Evolutionary conservation across 2,888 invertebrate genomes (phyloP).

Genomic region (Eupithecia abbreviata): DNA sequence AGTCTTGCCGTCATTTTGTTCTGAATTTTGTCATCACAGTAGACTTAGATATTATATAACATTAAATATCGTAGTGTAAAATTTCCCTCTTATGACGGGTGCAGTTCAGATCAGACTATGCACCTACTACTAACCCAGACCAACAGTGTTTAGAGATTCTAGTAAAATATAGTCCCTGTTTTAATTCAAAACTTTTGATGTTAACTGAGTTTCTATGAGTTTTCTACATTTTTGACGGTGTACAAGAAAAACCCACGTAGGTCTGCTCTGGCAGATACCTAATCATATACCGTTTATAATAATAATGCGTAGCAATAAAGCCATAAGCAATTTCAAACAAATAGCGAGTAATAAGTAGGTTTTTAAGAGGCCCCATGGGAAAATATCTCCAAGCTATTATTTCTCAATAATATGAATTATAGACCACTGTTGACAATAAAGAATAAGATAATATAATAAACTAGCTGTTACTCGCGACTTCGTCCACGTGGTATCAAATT

Average conservation of each 20-base stretch:
- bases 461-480: no score
- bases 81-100: neutral
- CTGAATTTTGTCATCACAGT: neutral
- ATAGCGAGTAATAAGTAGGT: conserved; percentile 54
- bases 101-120: neutral
- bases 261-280: conserved; percentile 24
- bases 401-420: conserved; percentile 59
- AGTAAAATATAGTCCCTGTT: neutral
- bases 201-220: no score
- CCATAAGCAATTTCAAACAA: conserved; percentile 55
- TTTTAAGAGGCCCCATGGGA: conserved; percentile 60
- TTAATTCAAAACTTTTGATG: neutral
- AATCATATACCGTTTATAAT: conserved; percentile 47
- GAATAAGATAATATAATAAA: conserved; percentile 48
- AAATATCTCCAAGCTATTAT: conserved; percentile 67
- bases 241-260: conserved; percentile 18
- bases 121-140: neutral
- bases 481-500: no score
- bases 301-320: conserved; percentile 51
- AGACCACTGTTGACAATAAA: conserved; percentile 73
- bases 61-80: neutral
- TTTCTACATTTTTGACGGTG: neutral
- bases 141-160: neutral
- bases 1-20: neutral
- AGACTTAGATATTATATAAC: neutral